Conservation (phyloP, 1,140 invertebrate genomes). For the Sycophaga agraensis region DNA sequence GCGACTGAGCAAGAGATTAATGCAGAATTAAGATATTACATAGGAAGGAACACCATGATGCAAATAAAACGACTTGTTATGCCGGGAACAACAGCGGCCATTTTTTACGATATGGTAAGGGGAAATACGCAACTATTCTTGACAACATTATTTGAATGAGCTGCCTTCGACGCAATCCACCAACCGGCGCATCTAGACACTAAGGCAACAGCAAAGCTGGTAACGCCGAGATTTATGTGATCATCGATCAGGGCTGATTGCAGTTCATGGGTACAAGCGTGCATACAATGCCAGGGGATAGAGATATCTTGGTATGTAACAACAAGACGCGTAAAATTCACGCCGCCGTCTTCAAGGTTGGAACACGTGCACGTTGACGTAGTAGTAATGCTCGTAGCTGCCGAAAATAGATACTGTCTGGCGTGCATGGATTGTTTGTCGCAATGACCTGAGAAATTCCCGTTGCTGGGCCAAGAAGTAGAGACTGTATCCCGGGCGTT, state of each 20-base stretch:
- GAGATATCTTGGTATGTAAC: constrained; percentile 20
- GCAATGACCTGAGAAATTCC: constrained; percentile 39
- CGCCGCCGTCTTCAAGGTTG: not conserved
- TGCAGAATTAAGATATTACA: too few relatives aligned
- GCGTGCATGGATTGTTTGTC: constrained; percentile 38
- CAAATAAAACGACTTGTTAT: too few relatives aligned
- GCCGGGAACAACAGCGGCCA: too few relatives aligned
- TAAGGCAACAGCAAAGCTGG: constrained; percentile 16
- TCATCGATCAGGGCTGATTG: constrained; percentile 30
- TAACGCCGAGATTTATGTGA: constrained; percentile 32
- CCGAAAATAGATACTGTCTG: constrained; percentile 2
- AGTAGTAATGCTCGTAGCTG: constrained; percentile 27
- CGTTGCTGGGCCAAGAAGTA: constrained; percentile 32
- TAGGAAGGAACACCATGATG: too few relatives aligned
- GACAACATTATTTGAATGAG: not conserved
- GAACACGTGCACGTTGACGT: not conserved
- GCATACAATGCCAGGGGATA: constrained; percentile 28
- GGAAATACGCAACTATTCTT: not conserved
- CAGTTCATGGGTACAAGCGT: constrained; percentile 24
- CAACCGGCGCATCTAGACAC: constrained; percentile 25
- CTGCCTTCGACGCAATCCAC: not conserved
- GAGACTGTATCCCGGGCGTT: not conserved
- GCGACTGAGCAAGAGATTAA: too few relatives aligned
- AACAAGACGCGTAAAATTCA: not conserved
- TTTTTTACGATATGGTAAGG: not conserved